phyloP scores from a whole-genome alignment of 2,797 vertebrate species.

The Avahi laniger region DNA sequence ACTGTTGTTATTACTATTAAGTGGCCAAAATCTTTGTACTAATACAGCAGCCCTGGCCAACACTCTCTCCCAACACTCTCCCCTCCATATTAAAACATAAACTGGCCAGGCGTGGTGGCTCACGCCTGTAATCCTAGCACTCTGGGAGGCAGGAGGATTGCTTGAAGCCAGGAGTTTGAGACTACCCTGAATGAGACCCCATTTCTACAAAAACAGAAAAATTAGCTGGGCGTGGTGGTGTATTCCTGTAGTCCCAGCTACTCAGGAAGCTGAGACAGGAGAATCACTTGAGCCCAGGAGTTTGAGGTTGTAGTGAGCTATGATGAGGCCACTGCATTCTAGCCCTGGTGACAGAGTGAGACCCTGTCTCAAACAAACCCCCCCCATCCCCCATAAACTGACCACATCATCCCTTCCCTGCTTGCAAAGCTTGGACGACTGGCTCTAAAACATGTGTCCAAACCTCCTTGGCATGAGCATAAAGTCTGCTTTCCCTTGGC shows the following conservation, averaged over 20 bases:
- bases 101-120: too few relatives aligned
- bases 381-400: neutral
- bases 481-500: neutral
- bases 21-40: neutral
- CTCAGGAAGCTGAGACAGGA: neutral
- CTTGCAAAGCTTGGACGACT: neutral
- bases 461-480: neutral
- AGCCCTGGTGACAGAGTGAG: neutral
- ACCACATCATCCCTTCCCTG: neutral
- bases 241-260: neutral
- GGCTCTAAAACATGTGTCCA: neutral
- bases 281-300: neutral
- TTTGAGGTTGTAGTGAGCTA: neutral
- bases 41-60: neutral
- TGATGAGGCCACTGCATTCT: neutral
- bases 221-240: neutral
- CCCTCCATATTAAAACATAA: neutral
- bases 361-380: too few relatives aligned
- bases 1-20: neutral
- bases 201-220: neutral
- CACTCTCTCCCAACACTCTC: neutral
- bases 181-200: too few relatives aligned
- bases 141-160: neutral
- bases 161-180: neutral
- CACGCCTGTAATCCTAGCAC: too few relatives aligned